phyloP scores from a whole-genome alignment of 2,888 invertebrate species.

The Microplitis deprimator region DNA sequence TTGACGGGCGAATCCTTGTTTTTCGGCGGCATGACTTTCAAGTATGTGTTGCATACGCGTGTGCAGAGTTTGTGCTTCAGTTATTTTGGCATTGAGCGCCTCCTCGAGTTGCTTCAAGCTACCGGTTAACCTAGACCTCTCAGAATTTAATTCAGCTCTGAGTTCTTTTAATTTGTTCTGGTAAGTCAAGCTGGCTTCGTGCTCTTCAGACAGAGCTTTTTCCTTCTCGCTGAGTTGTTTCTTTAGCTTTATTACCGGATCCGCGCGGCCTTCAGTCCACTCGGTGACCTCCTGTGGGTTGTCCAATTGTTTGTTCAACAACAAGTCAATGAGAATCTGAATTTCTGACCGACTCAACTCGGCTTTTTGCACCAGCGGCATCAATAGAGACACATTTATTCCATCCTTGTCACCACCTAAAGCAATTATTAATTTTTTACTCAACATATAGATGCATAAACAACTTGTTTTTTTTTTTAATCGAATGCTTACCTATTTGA shows the following conservation, averaged over 20 bases:
- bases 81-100: slow-evolving; percentile 73
- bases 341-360: slow-evolving; percentile 89
- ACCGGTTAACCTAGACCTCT: slow-evolving; percentile 75
- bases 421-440: slow-evolving; percentile 38
- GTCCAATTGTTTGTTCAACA: slow-evolving; percentile 90
- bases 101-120: slow-evolving; percentile 76
- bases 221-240: slow-evolving; percentile 92
- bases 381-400: slow-evolving; percentile 79
- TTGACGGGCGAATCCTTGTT: slow-evolving; percentile 76
- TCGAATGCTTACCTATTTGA: slow-evolving; percentile 72
- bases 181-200: slow-evolving; percentile 82
- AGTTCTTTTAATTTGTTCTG: slow-evolving; percentile 86
- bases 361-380: slow-evolving; percentile 84
- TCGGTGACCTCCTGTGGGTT: slow-evolving; percentile 82
- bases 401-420: slow-evolving; percentile 80
- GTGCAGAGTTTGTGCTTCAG: slow-evolving; percentile 78
- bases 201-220: slow-evolving; percentile 81
- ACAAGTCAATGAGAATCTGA: slow-evolving; percentile 89
- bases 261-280: slow-evolving; percentile 89
- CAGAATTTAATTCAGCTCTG: slow-evolving; percentile 79
- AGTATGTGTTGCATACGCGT: slow-evolving; percentile 77
- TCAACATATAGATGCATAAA: background rate
- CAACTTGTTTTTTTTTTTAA: background rate
- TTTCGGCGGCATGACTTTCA: slow-evolving; percentile 75
- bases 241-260: slow-evolving; percentile 88